These are phyloP conservation scores for Aplysia californica DNA, from an alignment of 1,140 invertebrate species.

Conservation along the genomic window DNA sequence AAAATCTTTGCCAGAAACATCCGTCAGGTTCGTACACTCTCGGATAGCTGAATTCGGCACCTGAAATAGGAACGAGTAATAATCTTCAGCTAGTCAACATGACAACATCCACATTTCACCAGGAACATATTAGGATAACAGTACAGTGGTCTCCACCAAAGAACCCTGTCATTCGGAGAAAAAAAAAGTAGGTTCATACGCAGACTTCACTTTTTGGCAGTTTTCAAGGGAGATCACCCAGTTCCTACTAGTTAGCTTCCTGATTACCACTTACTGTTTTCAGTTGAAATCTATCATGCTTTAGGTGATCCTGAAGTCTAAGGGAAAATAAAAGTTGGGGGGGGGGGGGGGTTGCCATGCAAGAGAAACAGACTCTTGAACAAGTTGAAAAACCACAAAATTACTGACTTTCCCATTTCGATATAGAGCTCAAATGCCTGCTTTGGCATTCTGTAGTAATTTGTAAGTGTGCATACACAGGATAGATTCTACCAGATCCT, in stretches of 20 bases:
- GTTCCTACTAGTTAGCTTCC: not conserved
- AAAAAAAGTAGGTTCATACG: not conserved
- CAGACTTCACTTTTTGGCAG: not conserved
- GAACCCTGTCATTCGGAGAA: not conserved
- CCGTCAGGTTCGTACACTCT: conserved; percentile 44
- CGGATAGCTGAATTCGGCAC: conserved; percentile 44
- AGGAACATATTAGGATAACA: not conserved
- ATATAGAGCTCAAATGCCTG: too few species aligned
- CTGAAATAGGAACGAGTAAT: conserved; percentile 39
- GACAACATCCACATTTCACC: not conserved
- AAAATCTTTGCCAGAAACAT: conserved; percentile 51
- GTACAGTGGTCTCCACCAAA: not conserved
- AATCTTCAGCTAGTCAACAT: not conserved
- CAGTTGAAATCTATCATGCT: too few species aligned
- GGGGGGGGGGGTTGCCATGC: too few species aligned
- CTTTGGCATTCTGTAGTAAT: too few species aligned
- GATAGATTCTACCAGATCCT: too few species aligned
- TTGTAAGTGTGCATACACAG: too few species aligned
- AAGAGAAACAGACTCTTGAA: too few species aligned
- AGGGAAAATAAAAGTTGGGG: too few species aligned
- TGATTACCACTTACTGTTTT: too few species aligned
- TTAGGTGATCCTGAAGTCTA: too few species aligned
- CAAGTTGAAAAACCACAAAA: too few species aligned
- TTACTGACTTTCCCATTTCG: too few species aligned
- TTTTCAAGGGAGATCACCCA: not conserved